A percentile compares a stretch with the other conserved stretches of the same genome.
Evolutionary conservation across 2,888 invertebrate genomes (phyloP).

Genomic region (Smittia aterrima): DNA sequence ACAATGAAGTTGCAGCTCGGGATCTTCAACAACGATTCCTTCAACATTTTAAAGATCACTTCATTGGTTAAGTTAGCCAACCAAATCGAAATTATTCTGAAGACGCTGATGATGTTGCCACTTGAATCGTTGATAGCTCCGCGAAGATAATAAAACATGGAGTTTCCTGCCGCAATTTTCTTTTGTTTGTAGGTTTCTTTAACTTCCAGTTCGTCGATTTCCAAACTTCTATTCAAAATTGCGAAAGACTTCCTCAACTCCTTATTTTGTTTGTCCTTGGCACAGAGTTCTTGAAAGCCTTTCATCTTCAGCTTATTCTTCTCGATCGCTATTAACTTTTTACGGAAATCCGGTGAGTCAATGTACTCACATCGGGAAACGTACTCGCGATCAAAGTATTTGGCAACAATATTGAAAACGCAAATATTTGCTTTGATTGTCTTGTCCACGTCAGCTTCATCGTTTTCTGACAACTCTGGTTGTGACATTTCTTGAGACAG

Average conservation of each 20-base stretch:
- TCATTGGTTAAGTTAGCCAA: slow-evolving; percentile 66
- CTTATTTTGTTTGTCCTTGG: background rate
- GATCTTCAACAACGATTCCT: slow-evolving; percentile 58
- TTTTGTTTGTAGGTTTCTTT: slow-evolving; percentile 62
- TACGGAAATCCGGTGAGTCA: slow-evolving; percentile 73
- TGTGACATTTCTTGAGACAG: background rate
- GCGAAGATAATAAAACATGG: background rate
- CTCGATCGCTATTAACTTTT: slow-evolving; percentile 67
- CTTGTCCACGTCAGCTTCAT: slow-evolving; percentile 55
- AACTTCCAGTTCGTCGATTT: slow-evolving; percentile 70
- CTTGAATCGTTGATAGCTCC: slow-evolving; percentile 1
- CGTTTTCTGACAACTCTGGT: no score
- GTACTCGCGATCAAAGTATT: slow-evolving; percentile 82
- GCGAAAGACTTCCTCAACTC: slow-evolving; percentile 45
- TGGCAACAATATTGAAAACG: slow-evolving; percentile 71
- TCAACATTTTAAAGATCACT: slow-evolving; percentile 53
- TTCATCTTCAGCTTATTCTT: slow-evolving; percentile 58
- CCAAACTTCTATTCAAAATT: slow-evolving; percentile 49
- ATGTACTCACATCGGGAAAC: slow-evolving; percentile 67
- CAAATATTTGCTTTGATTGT: slow-evolving; percentile 54
- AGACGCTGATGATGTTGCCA: slow-evolving; percentile 60
- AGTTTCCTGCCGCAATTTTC: slow-evolving; percentile 46
- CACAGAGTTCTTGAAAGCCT: slow-evolving; percentile 42
- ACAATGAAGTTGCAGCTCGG: slow-evolving; percentile 81
- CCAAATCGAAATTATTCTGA: slow-evolving; percentile 82